A percentile compares a stretch with the other conserved stretches of the same genome.
Evolutionary conservation across 2,888 invertebrate species (phyloP).

Genomic region (Temnothorax ravouxi): DNA sequence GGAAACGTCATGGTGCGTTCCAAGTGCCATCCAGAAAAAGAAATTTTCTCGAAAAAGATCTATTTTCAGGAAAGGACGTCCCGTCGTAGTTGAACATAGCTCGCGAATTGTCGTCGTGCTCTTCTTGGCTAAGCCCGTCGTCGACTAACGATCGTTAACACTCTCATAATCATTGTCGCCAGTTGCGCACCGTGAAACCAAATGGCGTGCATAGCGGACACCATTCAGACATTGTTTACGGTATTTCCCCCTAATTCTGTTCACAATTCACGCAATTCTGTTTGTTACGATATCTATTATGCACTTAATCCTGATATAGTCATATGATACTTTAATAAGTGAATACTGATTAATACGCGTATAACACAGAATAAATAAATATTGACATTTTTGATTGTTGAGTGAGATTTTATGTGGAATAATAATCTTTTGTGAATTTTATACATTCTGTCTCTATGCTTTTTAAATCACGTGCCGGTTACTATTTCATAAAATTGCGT

Average conservation of each 20-base stretch:
- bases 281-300: neutral
- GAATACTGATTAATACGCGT: neutral
- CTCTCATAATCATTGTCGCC: slow-evolving; percentile 55
- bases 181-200: neutral
- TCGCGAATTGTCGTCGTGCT: slow-evolving; percentile 21
- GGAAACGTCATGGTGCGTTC: slow-evolving; percentile 62
- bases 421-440: neutral
- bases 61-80: slow-evolving; percentile 46
- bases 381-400: neutral
- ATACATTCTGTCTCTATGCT: neutral
- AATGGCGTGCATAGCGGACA: slow-evolving; percentile 34
- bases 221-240: slow-evolving; percentile 33
- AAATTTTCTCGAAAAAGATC: slow-evolving; percentile 65
- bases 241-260: slow-evolving; percentile 4
- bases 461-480: neutral
- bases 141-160: slow-evolving; percentile 50
- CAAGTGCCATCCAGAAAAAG: slow-evolving; percentile 52
- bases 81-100: slow-evolving; percentile 27
- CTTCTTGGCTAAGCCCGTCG: neutral
- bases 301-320: neutral
- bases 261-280: neutral
- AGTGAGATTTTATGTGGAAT: neutral
- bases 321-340: neutral
- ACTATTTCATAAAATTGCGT: neutral
- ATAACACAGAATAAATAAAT: neutral